Evolutionary conservation across 1,140 invertebrate genomes (phyloP), one percentile per base, ranked within the genome.

Genomic region (Ephestia elutella): DNA sequence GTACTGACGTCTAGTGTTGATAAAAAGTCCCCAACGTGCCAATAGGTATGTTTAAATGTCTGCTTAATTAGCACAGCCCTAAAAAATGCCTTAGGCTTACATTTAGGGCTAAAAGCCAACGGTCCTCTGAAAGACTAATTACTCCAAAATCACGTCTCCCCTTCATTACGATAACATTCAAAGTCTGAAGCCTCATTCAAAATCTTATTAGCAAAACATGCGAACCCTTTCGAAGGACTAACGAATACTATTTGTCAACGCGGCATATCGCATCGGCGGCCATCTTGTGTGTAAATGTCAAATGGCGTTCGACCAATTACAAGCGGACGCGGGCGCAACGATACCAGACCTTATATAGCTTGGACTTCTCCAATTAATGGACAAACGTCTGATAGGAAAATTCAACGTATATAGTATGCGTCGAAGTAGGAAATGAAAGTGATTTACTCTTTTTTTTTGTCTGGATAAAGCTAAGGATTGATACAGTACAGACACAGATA

Each of bases 231-330:
- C 48, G 21, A 7, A 53, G 21, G 19, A 25, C 21, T 53, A 53
- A 53, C 50, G 50, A 53, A 25, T 49, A 68, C 73, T 73, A 78
- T 85, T 83, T 85, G 82, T 85, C 82, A 85, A 82, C 78, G 73
- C 69, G 73, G 71, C 71, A 73, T 85, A 82, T 82, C 76, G 66
- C 71, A 64, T 71, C 72, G 66, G 59, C 65, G 70, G 80, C 81
- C 81, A 82, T 86, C 78, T 82, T 82, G 79, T 76, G 71, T 83
- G 82, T 83, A 80, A 78, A 82, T 83, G 82, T 83, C 82, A 83
- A 69, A 73, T 68, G 67, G 66, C 73, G 70, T 70, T 63, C 79
- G 71, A 78, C 83, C 81, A 86, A 84, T 86, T 84, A 84, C 80
- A 82, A 76, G 72, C 54, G 15, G 13, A 11, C 76, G 76, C 78